Evolutionary conservation across 2,797 vertebrate genomes (phyloP).

Genomic region (Clarias pachynema): DNA sequence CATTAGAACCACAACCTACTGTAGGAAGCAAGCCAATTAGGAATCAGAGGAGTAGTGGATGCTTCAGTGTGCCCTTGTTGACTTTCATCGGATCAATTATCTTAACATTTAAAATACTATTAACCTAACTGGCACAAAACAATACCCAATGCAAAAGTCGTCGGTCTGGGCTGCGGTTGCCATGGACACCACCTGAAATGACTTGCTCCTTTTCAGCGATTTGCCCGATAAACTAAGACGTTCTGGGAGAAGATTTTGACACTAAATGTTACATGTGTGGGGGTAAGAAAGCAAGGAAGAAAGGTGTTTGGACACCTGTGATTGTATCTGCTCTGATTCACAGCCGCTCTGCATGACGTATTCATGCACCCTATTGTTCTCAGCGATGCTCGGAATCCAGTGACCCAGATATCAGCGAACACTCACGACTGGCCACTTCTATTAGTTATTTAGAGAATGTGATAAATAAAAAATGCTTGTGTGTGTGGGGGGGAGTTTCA

Average conservation of each 20-base stretch:
- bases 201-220: neutral
- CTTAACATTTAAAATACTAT: neutral
- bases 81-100: constrained; percentile 6
- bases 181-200: constrained; percentile 27
- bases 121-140: neutral
- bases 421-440: constrained; percentile 9
- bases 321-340: constrained; percentile 21
- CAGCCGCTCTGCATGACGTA: constrained; percentile 3
- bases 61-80: neutral
- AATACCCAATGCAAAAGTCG: neutral
- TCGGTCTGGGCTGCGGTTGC: constrained; percentile 1
- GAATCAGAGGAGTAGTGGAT: neutral
- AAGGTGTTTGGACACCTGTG: constrained; percentile 9
- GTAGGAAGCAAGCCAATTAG: neutral
- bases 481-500: neutral
- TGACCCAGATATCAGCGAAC: constrained; percentile 35
- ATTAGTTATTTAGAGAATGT: constrained; percentile 18
- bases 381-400: constrained; percentile 23
- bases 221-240: constrained; percentile 1
- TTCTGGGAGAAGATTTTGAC: neutral
- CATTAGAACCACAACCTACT: neutral
- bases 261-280: constrained; percentile 2
- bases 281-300: constrained; percentile 9
- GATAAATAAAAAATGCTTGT: constrained; percentile 18
- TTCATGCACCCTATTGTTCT: constrained; percentile 35